These are phyloP conservation scores for Pithys albifrons DNA, from an alignment of 2,113 vertebrate species.

Conservation along the genomic window DNA sequence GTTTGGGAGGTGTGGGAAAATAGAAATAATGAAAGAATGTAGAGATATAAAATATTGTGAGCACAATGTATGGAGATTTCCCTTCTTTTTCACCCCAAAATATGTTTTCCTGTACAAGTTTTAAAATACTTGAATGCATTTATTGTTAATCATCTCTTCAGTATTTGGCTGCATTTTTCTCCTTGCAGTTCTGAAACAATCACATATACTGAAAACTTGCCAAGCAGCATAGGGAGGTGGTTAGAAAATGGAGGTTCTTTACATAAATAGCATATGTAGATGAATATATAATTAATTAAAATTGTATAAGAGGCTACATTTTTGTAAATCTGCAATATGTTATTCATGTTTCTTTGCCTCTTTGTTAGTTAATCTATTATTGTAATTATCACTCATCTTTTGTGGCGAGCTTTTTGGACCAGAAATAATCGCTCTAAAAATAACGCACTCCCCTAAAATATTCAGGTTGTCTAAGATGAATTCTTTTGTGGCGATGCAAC, in stretches of 20 bases:
- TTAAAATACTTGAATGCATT: not conserved
- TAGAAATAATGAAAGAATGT: not conserved
- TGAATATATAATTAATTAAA: slow-evolving; percentile 66
- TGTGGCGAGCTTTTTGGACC: not conserved
- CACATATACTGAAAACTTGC: not conserved
- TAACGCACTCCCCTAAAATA: not conserved
- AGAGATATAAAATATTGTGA: not conserved
- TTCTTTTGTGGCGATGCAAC: slow-evolving; percentile 5
- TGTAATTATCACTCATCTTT: slow-evolving; percentile 22
- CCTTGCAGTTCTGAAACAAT: not conserved
- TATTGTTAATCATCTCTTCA: not conserved
- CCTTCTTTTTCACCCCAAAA: accelerated
- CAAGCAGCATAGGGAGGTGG: not conserved
- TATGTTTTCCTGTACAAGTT: not conserved
- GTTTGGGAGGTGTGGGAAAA: not conserved
- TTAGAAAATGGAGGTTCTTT: slow-evolving; percentile 21
- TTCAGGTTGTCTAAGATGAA: not conserved
- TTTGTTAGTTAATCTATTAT: slow-evolving; percentile 30
- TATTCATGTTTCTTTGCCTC: slow-evolving; percentile 36
- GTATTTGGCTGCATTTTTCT: not conserved
- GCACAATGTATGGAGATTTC: not conserved
- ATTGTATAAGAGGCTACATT: slow-evolving; percentile 46
- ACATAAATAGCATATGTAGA: slow-evolving; percentile 59
- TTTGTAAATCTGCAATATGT: slow-evolving; percentile 13
- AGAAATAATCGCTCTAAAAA: slow-evolving; percentile 37